phyloP scores from a whole-genome alignment of 2,797 vertebrate genomes.

The Falco concolor region DNA sequence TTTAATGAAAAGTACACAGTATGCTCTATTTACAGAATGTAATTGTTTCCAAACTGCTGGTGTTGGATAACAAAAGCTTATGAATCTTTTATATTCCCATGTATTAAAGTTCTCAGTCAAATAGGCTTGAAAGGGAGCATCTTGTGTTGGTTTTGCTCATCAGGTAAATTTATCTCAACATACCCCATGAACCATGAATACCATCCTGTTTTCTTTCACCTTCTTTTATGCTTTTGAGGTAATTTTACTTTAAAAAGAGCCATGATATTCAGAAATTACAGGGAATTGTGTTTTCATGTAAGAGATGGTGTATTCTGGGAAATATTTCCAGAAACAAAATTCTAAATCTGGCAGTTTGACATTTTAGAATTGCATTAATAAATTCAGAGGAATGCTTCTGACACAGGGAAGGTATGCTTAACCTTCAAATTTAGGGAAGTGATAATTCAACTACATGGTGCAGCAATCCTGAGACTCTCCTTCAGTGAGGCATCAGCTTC shows the following conservation, averaged over 20 bases:
- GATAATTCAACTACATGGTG: neutral
- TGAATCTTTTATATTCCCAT: constrained; percentile 35
- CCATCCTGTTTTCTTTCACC: neutral
- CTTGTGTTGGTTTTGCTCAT: neutral
- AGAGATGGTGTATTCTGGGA: neutral
- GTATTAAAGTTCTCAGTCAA: constrained; percentile 24
- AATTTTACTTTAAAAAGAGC: neutral
- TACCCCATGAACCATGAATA: neutral
- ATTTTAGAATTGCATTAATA: neutral
- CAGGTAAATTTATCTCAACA: neutral
- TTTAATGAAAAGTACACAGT: neutral
- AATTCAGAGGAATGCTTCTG: neutral
- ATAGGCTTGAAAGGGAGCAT: neutral
- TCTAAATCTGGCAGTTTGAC: neutral
- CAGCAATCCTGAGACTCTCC: neutral
- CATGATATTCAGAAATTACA: neutral
- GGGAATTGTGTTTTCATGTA: neutral
- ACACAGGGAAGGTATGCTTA: neutral
- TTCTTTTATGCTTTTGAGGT: neutral
- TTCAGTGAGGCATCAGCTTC: neutral
- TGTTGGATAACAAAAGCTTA: constrained; percentile 20
- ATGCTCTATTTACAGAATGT: constrained; percentile 21
- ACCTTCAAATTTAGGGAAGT: neutral
- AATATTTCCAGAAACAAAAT: neutral
- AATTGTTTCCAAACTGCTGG: constrained; percentile 12